Evolutionary conservation across 2,888 invertebrate genomes (phyloP).

Genomic region (Alloplasta piceator): DNA sequence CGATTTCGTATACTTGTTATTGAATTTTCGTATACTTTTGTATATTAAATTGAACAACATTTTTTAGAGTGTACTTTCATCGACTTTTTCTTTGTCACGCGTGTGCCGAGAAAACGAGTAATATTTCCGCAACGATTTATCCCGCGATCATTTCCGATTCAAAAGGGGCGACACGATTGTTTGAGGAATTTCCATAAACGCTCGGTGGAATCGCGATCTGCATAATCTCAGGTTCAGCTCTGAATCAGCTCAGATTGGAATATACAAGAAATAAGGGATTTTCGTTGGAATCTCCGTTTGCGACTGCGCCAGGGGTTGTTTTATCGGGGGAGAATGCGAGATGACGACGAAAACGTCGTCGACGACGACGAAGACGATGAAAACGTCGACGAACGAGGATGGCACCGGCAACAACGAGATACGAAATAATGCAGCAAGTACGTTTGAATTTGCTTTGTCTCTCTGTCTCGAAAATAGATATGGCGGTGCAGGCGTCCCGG

Average conservation of each 20-base stretch:
- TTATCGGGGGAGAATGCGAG: conserved; percentile 50
- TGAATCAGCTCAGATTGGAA: conserved; percentile 61
- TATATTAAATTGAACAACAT: no score
- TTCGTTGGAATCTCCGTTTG: conserved; percentile 53
- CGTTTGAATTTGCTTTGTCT: conserved; percentile 63
- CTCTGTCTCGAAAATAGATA: conserved; percentile 64
- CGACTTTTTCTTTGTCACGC: conserved; percentile 15
- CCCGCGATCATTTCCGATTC: neutral
- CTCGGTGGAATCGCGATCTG: conserved; percentile 61
- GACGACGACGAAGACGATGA: conserved; percentile 16
- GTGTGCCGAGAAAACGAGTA: conserved; percentile 18
- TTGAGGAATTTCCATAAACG: conserved; percentile 69
- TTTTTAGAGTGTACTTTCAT: conserved; percentile 29
- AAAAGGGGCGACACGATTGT: conserved; percentile 58
- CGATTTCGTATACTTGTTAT: no score
- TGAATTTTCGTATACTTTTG: no score
- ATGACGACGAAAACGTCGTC: conserved; percentile 31
- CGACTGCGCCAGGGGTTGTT: conserved; percentile 52
- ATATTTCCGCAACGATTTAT: conserved; percentile 53
- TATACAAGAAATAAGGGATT: conserved; percentile 46
- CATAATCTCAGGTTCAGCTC: conserved; percentile 65
- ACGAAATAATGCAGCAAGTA: conserved; percentile 47
- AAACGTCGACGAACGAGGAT: conserved; percentile 43
- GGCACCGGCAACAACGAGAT: conserved; percentile 49
- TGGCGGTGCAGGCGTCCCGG: conserved; percentile 53